Percentiles rank a stretch among this genome's conserved stretches.
These are phyloP conservation scores for Trachelus troglodyta DNA, from an alignment of 2,888 invertebrate genomes.

Conservation along the genomic window DNA sequence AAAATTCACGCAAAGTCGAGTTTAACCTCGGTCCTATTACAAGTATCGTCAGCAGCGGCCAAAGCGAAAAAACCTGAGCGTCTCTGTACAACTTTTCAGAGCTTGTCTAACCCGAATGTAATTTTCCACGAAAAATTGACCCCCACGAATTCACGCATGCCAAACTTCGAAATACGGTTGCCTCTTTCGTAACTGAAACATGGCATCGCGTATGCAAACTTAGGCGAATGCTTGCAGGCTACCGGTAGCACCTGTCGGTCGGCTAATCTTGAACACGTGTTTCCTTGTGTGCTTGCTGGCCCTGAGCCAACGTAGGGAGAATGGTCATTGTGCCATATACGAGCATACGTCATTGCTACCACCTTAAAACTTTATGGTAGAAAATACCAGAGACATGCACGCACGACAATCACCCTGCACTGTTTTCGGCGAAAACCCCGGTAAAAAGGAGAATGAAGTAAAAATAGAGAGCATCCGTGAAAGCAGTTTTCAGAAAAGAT, in stretches of 20 bases:
- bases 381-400: neutral
- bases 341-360: neutral
- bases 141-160: neutral
- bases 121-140: neutral
- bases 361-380: neutral
- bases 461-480: neutral
- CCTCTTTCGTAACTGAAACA: neutral
- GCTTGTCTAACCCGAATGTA: neutral
- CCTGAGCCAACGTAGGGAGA: constrained; percentile 45
- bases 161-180: neutral
- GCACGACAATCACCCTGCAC: neutral
- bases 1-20: neutral
- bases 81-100: neutral
- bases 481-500: neutral
- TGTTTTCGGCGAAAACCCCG: neutral
- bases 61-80: no score
- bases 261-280: constrained; percentile 65
- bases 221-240: constrained; percentile 34
- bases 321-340: constrained; percentile 25
- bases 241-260: constrained; percentile 60
- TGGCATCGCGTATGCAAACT: constrained; percentile 39
- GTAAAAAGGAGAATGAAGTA: neutral
- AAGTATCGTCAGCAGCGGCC: neutral
- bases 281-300: constrained; percentile 57
- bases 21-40: neutral